Conservation (phyloP, 2,797 vertebrate genomes). For the Clarias pachynema region DNA sequence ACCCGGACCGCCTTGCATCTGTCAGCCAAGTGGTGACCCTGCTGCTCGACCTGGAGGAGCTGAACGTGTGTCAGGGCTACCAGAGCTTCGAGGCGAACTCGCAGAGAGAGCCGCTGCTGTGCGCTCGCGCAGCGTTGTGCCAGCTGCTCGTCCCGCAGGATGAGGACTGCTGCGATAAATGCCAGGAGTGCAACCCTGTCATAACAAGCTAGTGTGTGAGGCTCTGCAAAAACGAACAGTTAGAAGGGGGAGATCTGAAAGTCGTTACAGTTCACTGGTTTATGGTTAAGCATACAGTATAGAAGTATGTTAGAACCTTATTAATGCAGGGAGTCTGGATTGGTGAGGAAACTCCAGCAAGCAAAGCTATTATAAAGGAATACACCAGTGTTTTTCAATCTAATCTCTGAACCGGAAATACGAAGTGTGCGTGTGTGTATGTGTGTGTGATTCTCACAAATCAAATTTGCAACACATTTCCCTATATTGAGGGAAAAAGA, state of each 20-base stretch:
- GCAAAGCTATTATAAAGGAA: conserved; percentile 11
- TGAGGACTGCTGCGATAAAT: conserved; percentile 58
- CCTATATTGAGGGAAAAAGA: background rate
- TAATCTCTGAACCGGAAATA: background rate
- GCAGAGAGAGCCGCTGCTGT: conserved; percentile 42
- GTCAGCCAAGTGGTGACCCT: conserved; percentile 54
- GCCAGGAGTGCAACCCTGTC: conserved; percentile 38
- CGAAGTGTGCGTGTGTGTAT: background rate
- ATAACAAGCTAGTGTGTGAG: background rate
- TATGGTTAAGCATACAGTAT: background rate
- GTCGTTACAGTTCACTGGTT: background rate
- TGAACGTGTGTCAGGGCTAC: conserved; percentile 62
- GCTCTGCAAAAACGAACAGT: background rate
- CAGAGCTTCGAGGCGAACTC: conserved; percentile 27
- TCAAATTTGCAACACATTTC: background rate
- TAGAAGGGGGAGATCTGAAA: background rate
- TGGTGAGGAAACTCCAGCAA: conserved; percentile 11
- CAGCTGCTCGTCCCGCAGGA: conserved; percentile 59
- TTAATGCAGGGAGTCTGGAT: background rate
- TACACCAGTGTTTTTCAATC: background rate
- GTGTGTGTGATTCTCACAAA: background rate
- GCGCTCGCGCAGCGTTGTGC: conserved; percentile 56
- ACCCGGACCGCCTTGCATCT: conserved; percentile 53
- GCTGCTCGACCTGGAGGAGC: conserved; percentile 59
- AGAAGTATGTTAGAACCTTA: background rate